These are phyloP conservation scores for Rhizoglyphus robini DNA, from an alignment of 1,140 invertebrate species.

Conservation along the genomic window DNA sequence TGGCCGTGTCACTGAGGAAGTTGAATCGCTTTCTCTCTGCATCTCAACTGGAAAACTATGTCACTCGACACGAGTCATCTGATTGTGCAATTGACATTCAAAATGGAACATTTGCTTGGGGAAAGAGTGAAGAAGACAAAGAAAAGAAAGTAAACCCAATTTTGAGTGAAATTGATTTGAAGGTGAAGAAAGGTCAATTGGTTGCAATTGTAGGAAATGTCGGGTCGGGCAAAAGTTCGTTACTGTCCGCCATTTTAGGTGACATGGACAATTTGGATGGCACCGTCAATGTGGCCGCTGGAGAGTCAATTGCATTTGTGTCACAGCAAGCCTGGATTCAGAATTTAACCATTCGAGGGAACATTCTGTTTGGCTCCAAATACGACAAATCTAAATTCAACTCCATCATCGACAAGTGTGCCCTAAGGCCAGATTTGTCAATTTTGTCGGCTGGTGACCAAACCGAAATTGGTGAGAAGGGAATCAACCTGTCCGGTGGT, in stretches of 20 bases:
- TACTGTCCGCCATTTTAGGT: slow-evolving; percentile 44
- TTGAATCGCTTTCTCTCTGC: slow-evolving; percentile 25
- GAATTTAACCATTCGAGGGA: slow-evolving; percentile 71
- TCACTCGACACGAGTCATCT: not conserved
- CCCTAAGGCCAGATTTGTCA: slow-evolving; percentile 26
- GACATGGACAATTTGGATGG: slow-evolving; percentile 39
- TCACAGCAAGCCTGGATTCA: slow-evolving; percentile 90
- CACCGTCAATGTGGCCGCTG: slow-evolving; percentile 33
- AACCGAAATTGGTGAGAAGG: slow-evolving; percentile 42
- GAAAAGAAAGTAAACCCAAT: slow-evolving; percentile 23
- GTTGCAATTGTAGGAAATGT: slow-evolving; percentile 38
- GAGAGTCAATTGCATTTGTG: slow-evolving; percentile 48
- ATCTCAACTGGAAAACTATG: slow-evolving; percentile 25
- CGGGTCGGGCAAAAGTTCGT: slow-evolving; percentile 38
- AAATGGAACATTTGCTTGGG: slow-evolving; percentile 18
- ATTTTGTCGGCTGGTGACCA: slow-evolving; percentile 36
- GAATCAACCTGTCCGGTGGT: slow-evolving; percentile 33
- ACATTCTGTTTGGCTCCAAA: slow-evolving; percentile 62
- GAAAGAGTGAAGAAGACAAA: slow-evolving; percentile 15
- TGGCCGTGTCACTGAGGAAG: slow-evolving; percentile 24
- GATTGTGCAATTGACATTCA: not conserved
- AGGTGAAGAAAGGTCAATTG: slow-evolving; percentile 30
- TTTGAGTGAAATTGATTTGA: slow-evolving; percentile 28
- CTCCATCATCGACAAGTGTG: slow-evolving; percentile 30
- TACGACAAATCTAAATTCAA: slow-evolving; percentile 51